Evolutionary conservation across 2,113 vertebrate genomes (phyloP), one percentile per base, ranked within the genome.

Genomic region (Acanthochromis polyacanthus): DNA sequence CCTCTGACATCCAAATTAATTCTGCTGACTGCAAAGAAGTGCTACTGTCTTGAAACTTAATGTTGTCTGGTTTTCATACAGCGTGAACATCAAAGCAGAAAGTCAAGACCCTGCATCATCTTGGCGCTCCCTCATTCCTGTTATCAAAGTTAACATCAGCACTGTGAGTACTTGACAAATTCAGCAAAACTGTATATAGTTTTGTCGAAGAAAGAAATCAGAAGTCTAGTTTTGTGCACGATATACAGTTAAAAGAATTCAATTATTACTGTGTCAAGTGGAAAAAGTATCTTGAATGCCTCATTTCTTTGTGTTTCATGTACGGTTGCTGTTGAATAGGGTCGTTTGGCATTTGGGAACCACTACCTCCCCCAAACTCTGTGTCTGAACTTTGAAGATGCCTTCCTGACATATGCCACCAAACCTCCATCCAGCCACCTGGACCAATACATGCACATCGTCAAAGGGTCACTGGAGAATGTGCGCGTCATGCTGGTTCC

Each of bases 351-450:
- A 0, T 99, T 99, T 92, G 98, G 98, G 66, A 99, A 99, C 93
- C 96, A 99, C 82, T 95, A 97, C 91, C 96, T 99, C 22, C 97
- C 98, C 3, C 98, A 99, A 83, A 99, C 98, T 32, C 89, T 99
- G 58, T 99, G 97, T 51, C 94, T 99, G 86, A 97, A 97, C 84
- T 99, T 99, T 81, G 98, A 99, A 74, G 98, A 99, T 68, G 98
- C 98, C 78, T 97, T 97, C 91, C 87, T 99, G 88, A 99, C 97
- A 0, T 99, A 99, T 0, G 95, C 98, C 78, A 99, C 98, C 80
- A 99, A 99, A 87, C 98, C 97, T n/a, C 98, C 98, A 58, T 99
- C 98, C 14, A 99, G 98, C 92, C 98, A 98, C 83, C 95, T 99
- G 64, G 98, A 99, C 88, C 96, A 98, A 76, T 99, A 96, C 89